A percentile compares a stretch with the other conserved stretches of the same genome.
Evolutionary conservation across 2,797 vertebrate genomes (phyloP).

Genomic region (Sebastes ruberrimus): DNA sequence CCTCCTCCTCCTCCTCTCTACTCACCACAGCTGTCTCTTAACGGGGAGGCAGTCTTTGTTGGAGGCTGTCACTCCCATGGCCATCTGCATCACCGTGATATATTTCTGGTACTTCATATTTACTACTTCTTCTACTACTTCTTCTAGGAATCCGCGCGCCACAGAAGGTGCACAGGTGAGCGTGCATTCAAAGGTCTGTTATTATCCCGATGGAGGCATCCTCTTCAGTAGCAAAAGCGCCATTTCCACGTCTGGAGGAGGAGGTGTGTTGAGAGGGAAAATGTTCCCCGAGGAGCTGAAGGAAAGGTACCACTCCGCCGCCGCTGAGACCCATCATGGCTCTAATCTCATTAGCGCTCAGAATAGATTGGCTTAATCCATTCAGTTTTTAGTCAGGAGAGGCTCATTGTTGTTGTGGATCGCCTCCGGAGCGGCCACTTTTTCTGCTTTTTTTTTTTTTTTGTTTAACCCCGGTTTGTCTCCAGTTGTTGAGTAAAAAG

Average conservation of each 20-base stretch:
- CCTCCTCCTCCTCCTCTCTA: constrained; percentile 53
- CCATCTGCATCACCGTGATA: constrained; percentile 99
- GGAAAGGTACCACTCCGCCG: constrained; percentile 75
- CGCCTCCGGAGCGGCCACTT: constrained; percentile 53
- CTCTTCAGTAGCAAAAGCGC: constrained; percentile 69
- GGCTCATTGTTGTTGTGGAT: constrained; percentile 79
- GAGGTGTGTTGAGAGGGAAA: constrained; percentile 55
- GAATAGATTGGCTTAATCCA: constrained; percentile 87
- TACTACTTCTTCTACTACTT: constrained; percentile 54
- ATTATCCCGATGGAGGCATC: constrained; percentile 76
- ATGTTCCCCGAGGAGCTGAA: constrained; percentile 74
- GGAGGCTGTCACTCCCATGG: constrained; percentile 98
- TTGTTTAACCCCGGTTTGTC: neutral
- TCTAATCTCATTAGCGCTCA: constrained; percentile 88
- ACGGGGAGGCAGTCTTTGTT: constrained; percentile 96
- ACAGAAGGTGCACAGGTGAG: constrained; percentile 76
- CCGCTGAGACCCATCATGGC: constrained; percentile 84
- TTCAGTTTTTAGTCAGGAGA: constrained; percentile 78
- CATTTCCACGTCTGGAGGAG: constrained; percentile 76
- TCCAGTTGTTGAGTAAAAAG: constrained; percentile 14
- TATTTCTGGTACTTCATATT: constrained; percentile 99
- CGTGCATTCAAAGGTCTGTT: constrained; percentile 73
- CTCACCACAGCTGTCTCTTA: constrained; percentile 98
- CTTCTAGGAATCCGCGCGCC: constrained; percentile 79
- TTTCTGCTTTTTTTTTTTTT: neutral